A percentile compares a stretch with the other conserved stretches of the same genome.
Conservation (phyloP, 2,797 vertebrate species). For the Dryobates pubescens region DNA sequence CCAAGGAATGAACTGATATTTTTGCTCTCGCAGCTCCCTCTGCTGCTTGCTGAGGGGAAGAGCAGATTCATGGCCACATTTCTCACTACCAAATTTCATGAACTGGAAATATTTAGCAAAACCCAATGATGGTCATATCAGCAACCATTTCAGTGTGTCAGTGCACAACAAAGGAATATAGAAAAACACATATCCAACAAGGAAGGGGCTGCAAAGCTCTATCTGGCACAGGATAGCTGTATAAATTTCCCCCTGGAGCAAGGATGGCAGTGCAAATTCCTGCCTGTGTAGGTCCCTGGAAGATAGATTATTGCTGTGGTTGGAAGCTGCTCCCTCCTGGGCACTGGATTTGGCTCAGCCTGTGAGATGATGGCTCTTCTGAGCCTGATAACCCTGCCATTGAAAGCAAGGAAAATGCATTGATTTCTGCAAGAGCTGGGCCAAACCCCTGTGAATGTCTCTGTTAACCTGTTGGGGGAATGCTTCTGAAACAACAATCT, state of each 20-base stretch:
- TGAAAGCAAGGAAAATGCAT: background rate
- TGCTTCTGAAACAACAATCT: background rate
- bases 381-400: background rate
- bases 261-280: background rate
- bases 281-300: background rate
- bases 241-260: background rate
- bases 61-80: background rate
- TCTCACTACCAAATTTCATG: background rate
- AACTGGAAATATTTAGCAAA: background rate
- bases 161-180: background rate
- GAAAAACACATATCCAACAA: background rate
- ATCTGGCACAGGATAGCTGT: background rate
- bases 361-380: background rate
- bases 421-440: background rate
- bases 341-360: background rate
- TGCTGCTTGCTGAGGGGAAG: background rate
- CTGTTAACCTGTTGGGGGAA: background rate
- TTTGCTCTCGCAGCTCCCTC: conserved; percentile 45
- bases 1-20: background rate
- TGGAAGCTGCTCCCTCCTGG: background rate
- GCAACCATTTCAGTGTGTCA: background rate
- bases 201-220: background rate
- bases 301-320: background rate
- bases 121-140: accelerated
- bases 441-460: background rate